Percentiles rank a stretch among this genome's conserved stretches.
These are phyloP conservation scores for Camarhynchus parvulus DNA, from an alignment of 2,113 vertebrate genomes.

Conservation along the genomic window DNA sequence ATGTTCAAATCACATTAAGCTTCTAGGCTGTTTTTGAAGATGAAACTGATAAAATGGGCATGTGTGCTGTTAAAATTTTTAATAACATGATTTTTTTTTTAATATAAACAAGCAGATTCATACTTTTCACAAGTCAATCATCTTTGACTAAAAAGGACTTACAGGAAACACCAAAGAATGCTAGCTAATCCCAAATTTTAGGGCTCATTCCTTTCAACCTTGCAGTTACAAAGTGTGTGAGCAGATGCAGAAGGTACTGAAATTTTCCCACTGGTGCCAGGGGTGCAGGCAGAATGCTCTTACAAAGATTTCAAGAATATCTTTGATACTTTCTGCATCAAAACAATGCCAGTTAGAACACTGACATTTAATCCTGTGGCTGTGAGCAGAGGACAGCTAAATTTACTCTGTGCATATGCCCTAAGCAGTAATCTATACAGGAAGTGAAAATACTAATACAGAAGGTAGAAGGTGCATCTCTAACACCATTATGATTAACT, in stretches of 20 bases:
- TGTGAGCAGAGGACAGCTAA: neutral
- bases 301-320: neutral
- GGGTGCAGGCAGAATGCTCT: neutral
- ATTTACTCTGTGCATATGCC: neutral
- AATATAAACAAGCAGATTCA: neutral
- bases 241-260: neutral
- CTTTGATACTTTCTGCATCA: neutral
- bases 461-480: neutral
- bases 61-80: neutral
- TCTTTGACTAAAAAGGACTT: neutral
- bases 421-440: neutral
- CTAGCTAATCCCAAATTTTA: neutral
- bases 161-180: neutral
- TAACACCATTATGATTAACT: accelerated
- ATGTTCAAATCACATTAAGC: neutral
- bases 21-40: neutral
- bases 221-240: neutral
- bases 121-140: neutral
- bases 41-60: neutral
- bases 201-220: neutral
- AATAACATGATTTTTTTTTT: neutral
- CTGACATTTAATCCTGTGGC: neutral
- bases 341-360: neutral
- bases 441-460: neutral
- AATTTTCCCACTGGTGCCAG: neutral